phyloP scores from a whole-genome alignment of 2,113 vertebrate genomes.

The Caranx ignobilis region DNA sequence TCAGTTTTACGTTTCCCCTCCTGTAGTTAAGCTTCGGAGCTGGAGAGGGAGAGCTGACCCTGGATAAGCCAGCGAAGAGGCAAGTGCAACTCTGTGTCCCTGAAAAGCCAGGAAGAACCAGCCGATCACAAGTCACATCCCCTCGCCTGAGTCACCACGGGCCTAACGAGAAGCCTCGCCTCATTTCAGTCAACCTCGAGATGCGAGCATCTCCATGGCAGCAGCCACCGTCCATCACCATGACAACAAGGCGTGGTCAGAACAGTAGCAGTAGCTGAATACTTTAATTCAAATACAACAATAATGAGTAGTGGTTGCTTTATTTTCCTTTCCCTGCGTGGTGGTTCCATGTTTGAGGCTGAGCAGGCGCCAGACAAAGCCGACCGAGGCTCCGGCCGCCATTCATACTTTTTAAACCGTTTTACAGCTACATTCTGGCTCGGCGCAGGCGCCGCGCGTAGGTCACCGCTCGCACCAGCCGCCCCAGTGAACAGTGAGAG shows the following conservation, averaged over 20 bases:
- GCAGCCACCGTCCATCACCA: not conserved
- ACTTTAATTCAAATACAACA: conserved; percentile 24
- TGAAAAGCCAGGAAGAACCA: conserved; percentile 67
- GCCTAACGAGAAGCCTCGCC: conserved; percentile 31
- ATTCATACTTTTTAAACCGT: conserved; percentile 39
- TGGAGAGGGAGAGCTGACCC: conserved; percentile 54
- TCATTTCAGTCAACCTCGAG: conserved; percentile 60
- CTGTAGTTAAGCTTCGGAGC: conserved; percentile 56
- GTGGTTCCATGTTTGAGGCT: conserved; percentile 34
- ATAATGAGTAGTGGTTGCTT: conserved; percentile 26
- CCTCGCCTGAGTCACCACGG: conserved; percentile 38
- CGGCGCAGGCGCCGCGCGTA: conserved; percentile 8
- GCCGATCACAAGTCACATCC: conserved; percentile 46
- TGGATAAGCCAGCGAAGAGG: conserved; percentile 48
- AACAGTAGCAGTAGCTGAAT: conserved; percentile 33
- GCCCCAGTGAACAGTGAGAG: conserved; percentile 34
- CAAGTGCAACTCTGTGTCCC: conserved; percentile 57
- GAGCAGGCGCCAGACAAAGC: conserved; percentile 30
- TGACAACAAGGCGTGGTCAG: conserved; percentile 17
- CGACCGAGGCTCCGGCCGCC: conserved; percentile 13
- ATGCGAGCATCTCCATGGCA: not conserved
- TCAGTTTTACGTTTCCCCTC: conserved; percentile 58
- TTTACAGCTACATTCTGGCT: conserved; percentile 61
- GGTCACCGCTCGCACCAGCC: conserved; percentile 16
- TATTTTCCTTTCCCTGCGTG: not conserved